These are phyloP conservation scores for Neostethus bicornis DNA, from an alignment of 2,797 vertebrate species.

Conservation along the genomic window DNA sequence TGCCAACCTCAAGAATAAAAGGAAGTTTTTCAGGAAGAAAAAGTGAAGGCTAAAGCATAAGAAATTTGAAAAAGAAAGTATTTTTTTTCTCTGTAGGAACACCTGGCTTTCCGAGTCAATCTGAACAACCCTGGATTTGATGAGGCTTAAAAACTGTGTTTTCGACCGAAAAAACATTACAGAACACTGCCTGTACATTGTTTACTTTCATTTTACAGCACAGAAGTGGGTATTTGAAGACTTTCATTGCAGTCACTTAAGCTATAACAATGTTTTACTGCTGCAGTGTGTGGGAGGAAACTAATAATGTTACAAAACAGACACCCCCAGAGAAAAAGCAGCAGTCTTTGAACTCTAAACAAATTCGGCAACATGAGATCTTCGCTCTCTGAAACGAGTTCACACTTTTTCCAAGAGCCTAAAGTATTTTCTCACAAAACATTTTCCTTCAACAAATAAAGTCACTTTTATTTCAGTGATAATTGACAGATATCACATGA, in stretches of 20 bases:
- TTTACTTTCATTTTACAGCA: slow-evolving; percentile 4
- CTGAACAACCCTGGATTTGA: too few relatives aligned
- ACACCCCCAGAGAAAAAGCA: slow-evolving; percentile 2
- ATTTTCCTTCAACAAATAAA: too few relatives aligned
- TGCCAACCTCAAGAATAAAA: too few relatives aligned
- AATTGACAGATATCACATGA: too few relatives aligned
- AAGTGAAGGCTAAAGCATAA: too few relatives aligned
- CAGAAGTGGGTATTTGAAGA: slow-evolving; percentile 5
- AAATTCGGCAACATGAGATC: neutral
- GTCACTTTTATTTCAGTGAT: too few relatives aligned
- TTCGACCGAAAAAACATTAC: neutral
- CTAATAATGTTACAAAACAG: slow-evolving; percentile 17
- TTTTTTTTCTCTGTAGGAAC: too few relatives aligned
- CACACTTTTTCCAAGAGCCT: neutral
- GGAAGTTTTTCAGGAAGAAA: too few relatives aligned
- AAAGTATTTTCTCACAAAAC: neutral
- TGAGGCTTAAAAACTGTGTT: neutral
- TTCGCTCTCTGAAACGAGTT: neutral
- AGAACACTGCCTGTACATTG: neutral
- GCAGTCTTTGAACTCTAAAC: slow-evolving; percentile 13
- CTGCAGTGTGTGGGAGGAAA: slow-evolving; percentile 20
- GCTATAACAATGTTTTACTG: slow-evolving; percentile 14
- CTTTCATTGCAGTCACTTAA: slow-evolving; percentile 3
- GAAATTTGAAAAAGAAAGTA: too few relatives aligned
- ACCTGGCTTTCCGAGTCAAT: too few relatives aligned